Evolutionary conservation across 2,888 invertebrate genomes (phyloP).

Genomic region (Tiphia femorata): DNA sequence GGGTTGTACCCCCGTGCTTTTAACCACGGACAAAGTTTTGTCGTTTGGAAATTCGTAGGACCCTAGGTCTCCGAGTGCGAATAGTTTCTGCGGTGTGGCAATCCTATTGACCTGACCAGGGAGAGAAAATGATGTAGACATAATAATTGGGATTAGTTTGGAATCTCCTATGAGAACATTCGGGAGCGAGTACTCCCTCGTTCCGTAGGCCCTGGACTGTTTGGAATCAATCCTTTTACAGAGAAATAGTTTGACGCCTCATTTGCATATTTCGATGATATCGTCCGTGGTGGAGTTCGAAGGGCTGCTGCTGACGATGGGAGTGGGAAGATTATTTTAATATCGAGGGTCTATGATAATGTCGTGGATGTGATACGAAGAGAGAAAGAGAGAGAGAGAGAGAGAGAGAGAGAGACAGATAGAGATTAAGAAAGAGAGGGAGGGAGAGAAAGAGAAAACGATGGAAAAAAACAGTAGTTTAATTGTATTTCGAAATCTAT

Average conservation of each 20-base stretch:
- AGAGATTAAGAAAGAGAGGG: too few relatives aligned
- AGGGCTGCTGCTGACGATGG: too few relatives aligned
- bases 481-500: too few relatives aligned
- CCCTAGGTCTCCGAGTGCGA: too few relatives aligned
- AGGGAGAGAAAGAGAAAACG: too few relatives aligned
- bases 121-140: slow-evolving; percentile 33
- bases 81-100: slow-evolving; percentile 18
- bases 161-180: slow-evolving; percentile 37
- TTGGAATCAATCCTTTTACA: slow-evolving; percentile 8
- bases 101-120: slow-evolving; percentile 51
- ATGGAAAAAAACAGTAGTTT: too few relatives aligned
- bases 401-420: too few relatives aligned
- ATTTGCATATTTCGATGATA: slow-evolving; percentile 49
- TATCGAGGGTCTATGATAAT: too few relatives aligned
- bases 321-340: too few relatives aligned
- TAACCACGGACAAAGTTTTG: slow-evolving; percentile 45
- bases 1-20: slow-evolving; percentile 28
- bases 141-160: slow-evolving; percentile 56
- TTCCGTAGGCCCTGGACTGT: not conserved
- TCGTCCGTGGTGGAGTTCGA: slow-evolving; percentile 12
- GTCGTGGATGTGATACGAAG: too few relatives aligned
- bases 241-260: too few relatives aligned
- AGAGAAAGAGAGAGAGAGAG: too few relatives aligned
- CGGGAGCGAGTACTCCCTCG: slow-evolving; percentile 3
- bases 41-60: slow-evolving; percentile 18